Base-by-base conservation (phyloP, 2,113 vertebrate species). In the Ciconia boyciana region DNA sequence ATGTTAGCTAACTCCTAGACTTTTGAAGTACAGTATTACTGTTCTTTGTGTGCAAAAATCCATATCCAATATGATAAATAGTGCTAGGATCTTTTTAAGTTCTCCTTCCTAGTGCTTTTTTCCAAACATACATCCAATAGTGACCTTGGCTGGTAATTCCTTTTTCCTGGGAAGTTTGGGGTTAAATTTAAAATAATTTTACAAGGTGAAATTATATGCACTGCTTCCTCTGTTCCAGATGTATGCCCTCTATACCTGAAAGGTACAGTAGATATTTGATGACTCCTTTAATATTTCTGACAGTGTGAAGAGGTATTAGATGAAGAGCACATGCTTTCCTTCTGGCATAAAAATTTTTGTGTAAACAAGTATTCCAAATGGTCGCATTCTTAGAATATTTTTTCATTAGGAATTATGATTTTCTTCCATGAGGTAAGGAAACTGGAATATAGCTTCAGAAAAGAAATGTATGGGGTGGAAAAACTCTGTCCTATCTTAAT, bases 191-290 rank as follows among this genome's bases (percentile, higher is more conserved):
- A 91, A 96, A 58, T 87, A 86, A 87, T 83, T 96, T 96, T 90
- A 90, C 89, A 86, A 93, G 84, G 82, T 95, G 85, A 94, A 94
- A 97, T 97, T 93, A 86, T 82, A 94, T 92, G 94, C 91, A 83
- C 87, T 66, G 93, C 75, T 96, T 94, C 89, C 75, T 69, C 81
- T 97, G 93, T 93, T 97, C 97, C 94, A 96, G 95, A 88, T 96
- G 94, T 39, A 52, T 94, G 96, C 89, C 87, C 91, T 93, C 89
- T 71, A 2, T 85, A 95, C 82, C 87, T 88, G 87, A 90, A 91
- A 95, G 78, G 43, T 94, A 44, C 71, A 60, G 84, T 39, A 83
- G 82, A 36, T 90, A 83, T 75, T 90, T 96, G 89, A 95, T 96
- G 87, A 70, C 75, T 95, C 71, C 87, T 77, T 96, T 96, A 96